Evolutionary conservation across 2,888 invertebrate genomes (phyloP).

Genomic region (Imbricaverruca yamaguchii): DNA sequence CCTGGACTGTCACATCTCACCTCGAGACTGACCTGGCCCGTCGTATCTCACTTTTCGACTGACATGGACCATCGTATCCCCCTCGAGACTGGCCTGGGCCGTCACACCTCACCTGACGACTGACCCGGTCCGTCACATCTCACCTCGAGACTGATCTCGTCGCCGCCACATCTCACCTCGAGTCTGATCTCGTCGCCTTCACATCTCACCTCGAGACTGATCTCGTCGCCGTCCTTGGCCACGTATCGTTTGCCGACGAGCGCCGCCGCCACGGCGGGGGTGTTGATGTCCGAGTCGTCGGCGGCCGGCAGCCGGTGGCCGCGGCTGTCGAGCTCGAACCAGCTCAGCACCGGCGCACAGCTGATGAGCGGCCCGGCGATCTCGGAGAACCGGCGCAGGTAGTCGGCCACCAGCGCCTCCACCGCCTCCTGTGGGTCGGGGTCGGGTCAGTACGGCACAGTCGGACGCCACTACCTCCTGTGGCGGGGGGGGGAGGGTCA

Average conservation of each 20-base stretch:
- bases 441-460: too few species aligned
- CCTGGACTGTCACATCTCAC: not conserved
- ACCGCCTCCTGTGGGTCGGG: conserved; percentile 46
- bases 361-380: conserved; percentile 88
- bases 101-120: not conserved
- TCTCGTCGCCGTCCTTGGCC: conserved; percentile 67
- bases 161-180: too few species aligned
- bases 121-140: not conserved
- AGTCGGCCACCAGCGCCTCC: conserved; percentile 59
- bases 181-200: not conserved
- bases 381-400: conserved; percentile 74
- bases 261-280: conserved; percentile 95
- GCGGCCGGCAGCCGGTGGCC: conserved; percentile 70
- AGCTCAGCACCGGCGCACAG: conserved; percentile 92
- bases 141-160: not conserved
- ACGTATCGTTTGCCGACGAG: conserved; percentile 83
- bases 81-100: not conserved
- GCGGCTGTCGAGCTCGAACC: conserved; percentile 89
- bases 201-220: conserved; percentile 51
- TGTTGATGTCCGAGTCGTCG: conserved; percentile 89
- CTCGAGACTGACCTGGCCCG: not conserved
- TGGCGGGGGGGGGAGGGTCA: too few species aligned
- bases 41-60: not conserved
- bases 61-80: not conserved
- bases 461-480: too few species aligned